These are phyloP conservation scores for Pardalotus punctatus DNA, from an alignment of 2,113 vertebrate species.

Conservation along the genomic window DNA sequence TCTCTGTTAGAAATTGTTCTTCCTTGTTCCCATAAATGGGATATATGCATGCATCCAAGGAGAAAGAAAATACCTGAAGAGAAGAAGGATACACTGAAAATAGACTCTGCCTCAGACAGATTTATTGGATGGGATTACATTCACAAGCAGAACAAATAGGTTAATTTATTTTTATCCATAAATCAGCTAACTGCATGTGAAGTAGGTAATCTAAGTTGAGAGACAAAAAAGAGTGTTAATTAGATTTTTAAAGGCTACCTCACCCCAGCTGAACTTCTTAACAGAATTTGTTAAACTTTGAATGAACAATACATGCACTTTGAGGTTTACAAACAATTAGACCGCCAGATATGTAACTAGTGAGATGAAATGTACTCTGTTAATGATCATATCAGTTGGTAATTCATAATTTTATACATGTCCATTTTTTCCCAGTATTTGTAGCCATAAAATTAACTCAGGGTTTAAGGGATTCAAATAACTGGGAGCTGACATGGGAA, in stretches of 20 bases:
- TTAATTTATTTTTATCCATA: not conserved
- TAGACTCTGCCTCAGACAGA: not conserved
- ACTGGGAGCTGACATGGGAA: not conserved
- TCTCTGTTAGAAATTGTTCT: not conserved
- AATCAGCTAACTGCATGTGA: not conserved
- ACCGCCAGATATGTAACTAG: not conserved
- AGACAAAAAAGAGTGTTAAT: slow-evolving; percentile 4
- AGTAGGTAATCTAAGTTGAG: not conserved
- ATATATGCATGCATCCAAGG: not conserved
- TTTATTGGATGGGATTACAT: not conserved
- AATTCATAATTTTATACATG: not conserved
- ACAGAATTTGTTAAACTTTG: not conserved
- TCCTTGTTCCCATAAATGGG: not conserved
- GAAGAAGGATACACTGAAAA: not conserved
- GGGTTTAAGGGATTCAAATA: not conserved
- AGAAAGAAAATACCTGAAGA: not conserved
- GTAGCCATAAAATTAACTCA: not conserved
- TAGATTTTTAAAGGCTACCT: slow-evolving; percentile 28
- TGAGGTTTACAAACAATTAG: not conserved
- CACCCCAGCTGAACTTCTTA: not conserved
- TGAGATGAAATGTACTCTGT: not conserved
- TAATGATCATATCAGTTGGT: not conserved
- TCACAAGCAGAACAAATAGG: slow-evolving; percentile 4
- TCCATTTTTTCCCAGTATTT: not conserved
- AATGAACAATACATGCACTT: not conserved